Evolutionary conservation across 2,113 vertebrate genomes (phyloP).

Genomic region (Vicugna pacos): DNA sequence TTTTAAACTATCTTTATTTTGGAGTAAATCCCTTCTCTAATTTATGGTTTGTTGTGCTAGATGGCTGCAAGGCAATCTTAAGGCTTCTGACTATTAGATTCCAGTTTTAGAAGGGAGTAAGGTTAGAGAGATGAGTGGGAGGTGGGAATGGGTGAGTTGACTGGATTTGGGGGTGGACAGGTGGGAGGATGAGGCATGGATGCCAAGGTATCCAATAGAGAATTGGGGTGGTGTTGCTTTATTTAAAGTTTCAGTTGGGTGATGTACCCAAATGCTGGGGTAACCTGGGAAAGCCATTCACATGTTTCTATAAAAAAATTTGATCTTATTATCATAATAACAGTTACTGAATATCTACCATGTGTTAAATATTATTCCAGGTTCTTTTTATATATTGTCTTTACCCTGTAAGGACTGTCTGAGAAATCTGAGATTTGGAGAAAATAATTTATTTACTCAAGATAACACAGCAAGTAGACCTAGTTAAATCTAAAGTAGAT

Average conservation of each 20-base stretch:
- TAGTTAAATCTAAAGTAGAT: neutral
- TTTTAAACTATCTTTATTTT: constrained; percentile 34
- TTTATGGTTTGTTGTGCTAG: neutral
- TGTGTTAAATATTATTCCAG: neutral
- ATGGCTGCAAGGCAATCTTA: neutral
- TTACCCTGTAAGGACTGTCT: neutral
- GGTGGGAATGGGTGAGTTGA: neutral
- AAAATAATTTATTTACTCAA: neutral
- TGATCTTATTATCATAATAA: constrained; percentile 10
- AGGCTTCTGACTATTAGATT: constrained; percentile 13
- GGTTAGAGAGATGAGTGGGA: neutral
- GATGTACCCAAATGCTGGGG: neutral
- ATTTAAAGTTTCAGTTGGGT: neutral
- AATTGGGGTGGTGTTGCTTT: neutral
- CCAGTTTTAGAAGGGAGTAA: neutral
- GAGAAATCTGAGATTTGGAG: neutral
- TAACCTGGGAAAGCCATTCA: neutral
- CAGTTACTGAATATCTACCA: neutral
- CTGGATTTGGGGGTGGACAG: neutral
- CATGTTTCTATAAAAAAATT: neutral
- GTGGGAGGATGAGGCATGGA: neutral
- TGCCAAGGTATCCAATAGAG: neutral
- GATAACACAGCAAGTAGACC: neutral
- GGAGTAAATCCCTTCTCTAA: neutral
- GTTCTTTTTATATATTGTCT: neutral